Evolutionary conservation across 2,113 vertebrate genomes (phyloP).

Genomic region (Paramormyrops kingsleyae): DNA sequence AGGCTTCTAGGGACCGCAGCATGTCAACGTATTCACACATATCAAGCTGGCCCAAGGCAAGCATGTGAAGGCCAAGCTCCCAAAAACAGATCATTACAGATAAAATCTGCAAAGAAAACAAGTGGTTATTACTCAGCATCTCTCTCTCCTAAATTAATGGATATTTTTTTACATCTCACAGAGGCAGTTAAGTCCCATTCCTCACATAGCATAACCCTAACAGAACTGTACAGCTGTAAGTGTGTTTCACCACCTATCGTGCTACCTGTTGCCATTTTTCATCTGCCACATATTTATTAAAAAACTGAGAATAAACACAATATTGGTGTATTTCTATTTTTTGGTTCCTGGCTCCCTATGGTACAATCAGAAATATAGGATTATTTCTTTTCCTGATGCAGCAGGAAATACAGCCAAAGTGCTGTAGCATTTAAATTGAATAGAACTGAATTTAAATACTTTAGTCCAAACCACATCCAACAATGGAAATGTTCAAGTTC

Average conservation of each 20-base stretch:
- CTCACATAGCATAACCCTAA: not conserved
- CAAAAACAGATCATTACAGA: not conserved
- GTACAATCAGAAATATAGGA: not conserved
- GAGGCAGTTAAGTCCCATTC: not conserved
- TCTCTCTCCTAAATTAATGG: not conserved
- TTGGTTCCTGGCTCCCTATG: not conserved
- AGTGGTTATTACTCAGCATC: not conserved
- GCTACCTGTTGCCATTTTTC: not conserved
- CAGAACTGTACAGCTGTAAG: not conserved
- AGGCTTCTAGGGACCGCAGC: not conserved
- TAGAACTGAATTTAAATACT: not conserved
- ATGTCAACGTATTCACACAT: not conserved
- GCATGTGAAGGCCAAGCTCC: not conserved
- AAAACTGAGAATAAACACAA: not conserved
- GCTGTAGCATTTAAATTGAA: not conserved
- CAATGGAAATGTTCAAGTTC: not conserved
- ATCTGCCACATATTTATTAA: not conserved
- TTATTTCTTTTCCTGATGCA: not conserved
- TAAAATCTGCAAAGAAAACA: not conserved
- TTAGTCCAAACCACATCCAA: not conserved
- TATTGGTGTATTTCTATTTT: not conserved
- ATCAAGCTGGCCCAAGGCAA: not conserved
- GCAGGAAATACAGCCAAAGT: not conserved
- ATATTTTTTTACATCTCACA: not conserved
- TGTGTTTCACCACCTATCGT: not conserved